Base-by-base conservation (phyloP, 2,797 vertebrate genomes). In the Notolabrus celidotus region DNA sequence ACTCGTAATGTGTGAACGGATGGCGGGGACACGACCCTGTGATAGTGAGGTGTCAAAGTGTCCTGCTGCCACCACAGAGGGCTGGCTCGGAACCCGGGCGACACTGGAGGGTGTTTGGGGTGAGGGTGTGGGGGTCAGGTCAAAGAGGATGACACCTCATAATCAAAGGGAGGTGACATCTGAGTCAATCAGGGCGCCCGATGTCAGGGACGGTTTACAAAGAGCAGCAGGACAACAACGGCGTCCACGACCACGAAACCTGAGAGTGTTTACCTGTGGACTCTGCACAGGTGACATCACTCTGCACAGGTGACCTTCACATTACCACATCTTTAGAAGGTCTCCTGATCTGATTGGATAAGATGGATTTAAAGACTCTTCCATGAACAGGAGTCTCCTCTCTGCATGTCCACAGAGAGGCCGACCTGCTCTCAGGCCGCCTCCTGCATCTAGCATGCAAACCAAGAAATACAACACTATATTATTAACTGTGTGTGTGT, bases 11-110 rank as follows among this genome's bases (percentile, higher is more conserved):
- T 89, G 80, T 77, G 80, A 90, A 89, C 49, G 86, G 91, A 82
- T 87, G 86, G 84, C 84, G 10, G 78, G 82, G 85, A 83, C 92
- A 87, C 77, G 81, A 79, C 89, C 89, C 83, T 72, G 77, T 90
- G 88, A 93, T 88, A 91, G 84, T 9, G 23, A 90, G 85, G 83
- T 85, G 90, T 86, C 73, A 87, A 80, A 86, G 83, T 79, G 65
- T 83, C 88, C 88, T 89, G 87, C 89, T 92, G 88, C 86, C 85
- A 82, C 80, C 67, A 66, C 84, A 83, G 81, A 90, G 74, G 77
- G 67, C 90, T 86, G 89, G 76, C 84, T 82, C 56, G 12, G 16
- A 56, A 61, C 47, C 31, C 9, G 74, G 79, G 77, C 85, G 86
- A 84, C 69, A 83, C 74, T 25, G 59, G n/a, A n/a, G n/a, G 56